These are phyloP conservation scores for Montifringilla adamsi DNA, from an alignment of 2,113 vertebrate genomes.

Conservation along the genomic window DNA sequence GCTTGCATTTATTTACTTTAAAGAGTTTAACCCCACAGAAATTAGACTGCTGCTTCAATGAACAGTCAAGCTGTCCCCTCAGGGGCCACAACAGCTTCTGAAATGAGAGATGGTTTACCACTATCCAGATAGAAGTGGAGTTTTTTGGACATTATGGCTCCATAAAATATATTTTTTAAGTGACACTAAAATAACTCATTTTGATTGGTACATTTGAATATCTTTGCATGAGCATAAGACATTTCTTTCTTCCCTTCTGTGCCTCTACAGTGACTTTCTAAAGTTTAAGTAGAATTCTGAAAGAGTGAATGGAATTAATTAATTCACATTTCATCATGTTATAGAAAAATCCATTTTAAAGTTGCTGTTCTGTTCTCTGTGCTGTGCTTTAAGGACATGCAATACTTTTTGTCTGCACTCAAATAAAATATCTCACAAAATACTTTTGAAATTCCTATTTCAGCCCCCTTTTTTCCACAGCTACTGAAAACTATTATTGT, in stretches of 20 bases:
- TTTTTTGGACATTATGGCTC: not conserved
- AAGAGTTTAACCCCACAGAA: not conserved
- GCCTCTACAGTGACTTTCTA: not conserved
- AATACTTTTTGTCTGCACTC: not conserved
- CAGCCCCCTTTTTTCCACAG: not conserved
- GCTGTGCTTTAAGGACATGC: not conserved
- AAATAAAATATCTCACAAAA: not conserved
- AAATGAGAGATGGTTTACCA: not conserved
- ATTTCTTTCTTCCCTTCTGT: not conserved
- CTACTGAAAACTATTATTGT: not conserved
- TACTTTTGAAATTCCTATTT: not conserved
- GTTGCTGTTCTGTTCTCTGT: not conserved
- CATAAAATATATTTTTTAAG: not conserved
- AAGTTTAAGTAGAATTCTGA: not conserved
- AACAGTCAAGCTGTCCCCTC: not conserved
- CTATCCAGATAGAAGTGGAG: not conserved
- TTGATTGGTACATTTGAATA: not conserved
- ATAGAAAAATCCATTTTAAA: not conserved
- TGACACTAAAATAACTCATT: not conserved
- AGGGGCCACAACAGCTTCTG: not conserved
- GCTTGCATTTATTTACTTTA: not conserved
- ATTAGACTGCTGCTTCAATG: not conserved
- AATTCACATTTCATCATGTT: not conserved
- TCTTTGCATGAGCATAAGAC: accelerated
- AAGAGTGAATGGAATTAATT: not conserved